Base-by-base conservation (phyloP, 2,888 invertebrate genomes). In the Acronicta alni region DNA sequence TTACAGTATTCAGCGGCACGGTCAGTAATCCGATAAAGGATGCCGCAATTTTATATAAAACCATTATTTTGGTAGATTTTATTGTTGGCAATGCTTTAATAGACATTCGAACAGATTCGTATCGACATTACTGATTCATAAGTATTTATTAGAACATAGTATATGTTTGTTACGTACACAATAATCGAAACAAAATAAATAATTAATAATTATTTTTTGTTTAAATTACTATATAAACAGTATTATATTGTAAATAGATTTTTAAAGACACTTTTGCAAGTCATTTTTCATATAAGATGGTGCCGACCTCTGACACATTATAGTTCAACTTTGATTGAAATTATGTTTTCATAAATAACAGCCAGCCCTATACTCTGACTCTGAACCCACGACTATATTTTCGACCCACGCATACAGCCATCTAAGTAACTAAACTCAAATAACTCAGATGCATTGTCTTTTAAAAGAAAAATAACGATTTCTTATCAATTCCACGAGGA, bases 1-100 rank as follows among this genome's bases (percentile, higher is more conserved):
- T 71, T 59, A 57, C 48, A 43, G 39, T 53, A 67, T 67, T 57
- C 57, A 72, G 54, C 16, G 26, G 18, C 35, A 23, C 38, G 18
- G 42, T 45, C 48, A 53, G 38, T 56, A 68, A 75, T 65, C 55
- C 8, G 46, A 75, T 60, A 68, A 72, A 18, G 54, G 57, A 15
- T 60, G 55, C 16, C 26, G 37, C 17, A 30, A 2, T 30, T 30
- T 12, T 30, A 12, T 12, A 30, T 30, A 30, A 30, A 30, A 30
- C 30, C 3, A n/a, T n/a, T 35, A 35, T 35, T 35, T 35, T 1
- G n/a, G 1, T 35, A n/a, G 6, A 35, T 44, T 49, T 16, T 35
- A 23, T 14, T 30, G 18, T 44, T 38, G 8, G 10, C 43, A 23
- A 5, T 23, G 44, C 26, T 39, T 14, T 32, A 32, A 32, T 32